phyloP scores from a whole-genome alignment of 2,113 vertebrate species.

The Sterrhoptilus dennistouni region DNA sequence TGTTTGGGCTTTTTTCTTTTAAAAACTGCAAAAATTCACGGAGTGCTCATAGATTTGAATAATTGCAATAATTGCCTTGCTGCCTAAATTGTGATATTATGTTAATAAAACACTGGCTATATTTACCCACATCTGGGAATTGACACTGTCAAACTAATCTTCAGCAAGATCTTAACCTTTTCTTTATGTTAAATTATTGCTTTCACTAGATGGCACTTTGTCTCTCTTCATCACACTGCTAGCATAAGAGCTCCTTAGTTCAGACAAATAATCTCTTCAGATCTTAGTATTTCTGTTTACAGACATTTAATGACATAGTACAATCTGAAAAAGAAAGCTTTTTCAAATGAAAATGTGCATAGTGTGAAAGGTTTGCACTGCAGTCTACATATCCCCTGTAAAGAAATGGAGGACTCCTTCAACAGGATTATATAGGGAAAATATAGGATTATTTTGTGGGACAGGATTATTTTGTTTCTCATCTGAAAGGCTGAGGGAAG shows the following conservation, averaged over 20 bases:
- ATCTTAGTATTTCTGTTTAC: not conserved
- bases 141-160: not conserved
- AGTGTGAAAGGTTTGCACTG: not conserved
- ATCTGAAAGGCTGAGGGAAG: not conserved
- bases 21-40: not conserved
- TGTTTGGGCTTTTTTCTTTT: not conserved
- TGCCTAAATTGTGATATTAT: not conserved
- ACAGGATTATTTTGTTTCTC: not conserved
- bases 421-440: not conserved
- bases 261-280: not conserved
- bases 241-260: not conserved
- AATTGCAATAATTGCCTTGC: not conserved
- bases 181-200: not conserved
- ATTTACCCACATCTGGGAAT: not conserved
- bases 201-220: slow-evolving; percentile 44
- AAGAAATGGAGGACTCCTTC: not conserved
- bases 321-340: not conserved
- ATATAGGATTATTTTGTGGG: too few species aligned
- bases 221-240: not conserved
- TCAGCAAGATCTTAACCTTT: not conserved
- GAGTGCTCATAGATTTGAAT: not conserved
- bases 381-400: not conserved
- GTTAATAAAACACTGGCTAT: not conserved
- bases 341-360: not conserved
- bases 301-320: not conserved